A percentile compares a stretch with the other conserved stretches of the same genome.
phyloP scores from a whole-genome alignment of 2,797 vertebrate species.

The Mus minutoides region DNA sequence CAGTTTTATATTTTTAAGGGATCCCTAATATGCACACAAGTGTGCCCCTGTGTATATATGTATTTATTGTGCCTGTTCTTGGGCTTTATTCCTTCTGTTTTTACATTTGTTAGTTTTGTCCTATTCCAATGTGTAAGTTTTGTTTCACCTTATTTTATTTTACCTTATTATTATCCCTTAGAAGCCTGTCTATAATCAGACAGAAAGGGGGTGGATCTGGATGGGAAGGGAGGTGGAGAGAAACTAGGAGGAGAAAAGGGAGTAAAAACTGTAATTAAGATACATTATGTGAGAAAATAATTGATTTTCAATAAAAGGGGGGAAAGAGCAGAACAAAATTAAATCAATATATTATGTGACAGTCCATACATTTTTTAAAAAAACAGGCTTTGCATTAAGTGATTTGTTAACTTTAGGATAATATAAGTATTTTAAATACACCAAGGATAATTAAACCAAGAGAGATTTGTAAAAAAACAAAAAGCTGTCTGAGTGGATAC shows the following conservation, averaged over 20 bases:
- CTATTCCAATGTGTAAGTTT: background rate
- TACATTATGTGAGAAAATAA: background rate
- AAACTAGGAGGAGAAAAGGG: background rate
- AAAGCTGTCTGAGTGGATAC: background rate
- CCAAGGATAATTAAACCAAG: no score
- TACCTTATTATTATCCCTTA: background rate
- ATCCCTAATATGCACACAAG: background rate
- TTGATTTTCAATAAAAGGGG: background rate
- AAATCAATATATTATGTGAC: background rate
- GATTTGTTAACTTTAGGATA: background rate
- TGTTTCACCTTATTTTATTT: background rate
- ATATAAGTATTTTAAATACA: background rate
- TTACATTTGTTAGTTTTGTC: background rate
- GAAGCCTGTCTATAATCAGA: background rate
- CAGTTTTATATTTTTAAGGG: background rate
- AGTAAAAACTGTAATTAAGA: background rate
- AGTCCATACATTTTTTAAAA: background rate
- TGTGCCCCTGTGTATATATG: background rate
- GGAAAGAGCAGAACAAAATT: background rate
- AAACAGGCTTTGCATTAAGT: background rate
- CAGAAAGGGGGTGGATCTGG: background rate
- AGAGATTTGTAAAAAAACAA: no score
- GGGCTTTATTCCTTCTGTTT: background rate
- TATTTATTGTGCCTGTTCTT: background rate
- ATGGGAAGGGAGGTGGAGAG: background rate